These are phyloP conservation scores for Peromyscus melanophrys DNA, from an alignment of 2,797 vertebrate species.

Conservation along the genomic window DNA sequence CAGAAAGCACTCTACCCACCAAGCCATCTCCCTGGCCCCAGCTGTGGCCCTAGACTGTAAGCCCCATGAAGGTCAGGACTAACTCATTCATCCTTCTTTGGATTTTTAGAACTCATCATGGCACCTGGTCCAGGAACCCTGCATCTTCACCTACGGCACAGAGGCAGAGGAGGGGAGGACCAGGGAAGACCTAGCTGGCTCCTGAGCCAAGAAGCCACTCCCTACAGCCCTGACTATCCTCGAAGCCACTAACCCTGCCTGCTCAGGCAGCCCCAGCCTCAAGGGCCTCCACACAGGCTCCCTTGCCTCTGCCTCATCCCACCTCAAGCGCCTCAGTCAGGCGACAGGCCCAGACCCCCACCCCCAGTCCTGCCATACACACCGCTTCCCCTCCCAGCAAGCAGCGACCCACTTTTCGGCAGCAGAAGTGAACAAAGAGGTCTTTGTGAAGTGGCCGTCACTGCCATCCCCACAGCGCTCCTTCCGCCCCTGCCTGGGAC, in stretches of 20 bases:
- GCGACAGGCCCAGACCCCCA: not conserved
- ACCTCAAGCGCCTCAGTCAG: not conserved
- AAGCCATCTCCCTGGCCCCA: not conserved
- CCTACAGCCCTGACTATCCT: not conserved
- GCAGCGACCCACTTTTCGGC: constrained; percentile 44
- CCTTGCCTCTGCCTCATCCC: not conserved
- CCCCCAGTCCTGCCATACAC: not conserved
- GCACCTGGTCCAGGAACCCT: not conserved
- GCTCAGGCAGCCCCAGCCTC: not conserved
- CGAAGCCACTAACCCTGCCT: not conserved
- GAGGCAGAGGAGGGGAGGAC: not conserved
- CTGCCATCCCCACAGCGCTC: not conserved
- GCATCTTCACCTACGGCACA: no score
- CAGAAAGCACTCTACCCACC: not conserved
- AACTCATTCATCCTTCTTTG: not conserved
- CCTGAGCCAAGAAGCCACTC: not conserved
- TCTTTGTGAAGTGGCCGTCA: constrained; percentile 32
- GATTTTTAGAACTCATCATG: not conserved
- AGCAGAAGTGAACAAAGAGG: constrained; percentile 66
- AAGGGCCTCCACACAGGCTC: not conserved
- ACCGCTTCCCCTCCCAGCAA: not conserved
- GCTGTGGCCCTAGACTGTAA: not conserved
- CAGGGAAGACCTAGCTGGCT: no score
- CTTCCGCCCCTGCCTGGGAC: not conserved
- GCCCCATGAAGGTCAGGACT: not conserved